A percentile compares a stretch with the other conserved stretches of the same genome.
Conservation (phyloP, 2,113 vertebrate species). For the Myrmophylax atrothorax region DNA sequence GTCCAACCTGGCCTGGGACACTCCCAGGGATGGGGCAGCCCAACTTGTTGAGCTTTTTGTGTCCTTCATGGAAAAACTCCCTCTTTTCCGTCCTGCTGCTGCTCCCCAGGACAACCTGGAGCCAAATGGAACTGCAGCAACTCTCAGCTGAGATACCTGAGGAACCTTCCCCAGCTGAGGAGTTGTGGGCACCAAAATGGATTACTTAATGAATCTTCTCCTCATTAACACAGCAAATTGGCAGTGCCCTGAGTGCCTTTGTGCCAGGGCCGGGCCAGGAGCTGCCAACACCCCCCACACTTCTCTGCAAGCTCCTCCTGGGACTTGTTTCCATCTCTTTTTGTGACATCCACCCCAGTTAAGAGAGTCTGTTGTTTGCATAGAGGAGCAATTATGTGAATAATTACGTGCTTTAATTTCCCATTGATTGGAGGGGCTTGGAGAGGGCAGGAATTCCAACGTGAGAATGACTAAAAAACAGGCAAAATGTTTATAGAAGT, state of each 20-base stretch:
- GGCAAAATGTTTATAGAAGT: constrained; percentile 3
- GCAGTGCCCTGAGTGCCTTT: background rate
- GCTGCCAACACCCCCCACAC: background rate
- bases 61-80: background rate
- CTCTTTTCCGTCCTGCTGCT: background rate
- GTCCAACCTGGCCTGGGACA: background rate
- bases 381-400: background rate
- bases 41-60: background rate
- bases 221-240: background rate
- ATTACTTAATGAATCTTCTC: background rate
- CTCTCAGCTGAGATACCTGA: background rate
- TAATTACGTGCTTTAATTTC: background rate
- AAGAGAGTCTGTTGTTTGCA: background rate
- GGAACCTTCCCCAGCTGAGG: background rate
- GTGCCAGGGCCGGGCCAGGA: background rate
- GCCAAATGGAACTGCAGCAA: background rate
- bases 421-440: constrained; percentile 1
- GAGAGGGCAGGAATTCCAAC: background rate
- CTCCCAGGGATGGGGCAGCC: background rate
- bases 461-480: background rate
- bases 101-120: background rate
- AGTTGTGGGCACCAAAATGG: background rate
- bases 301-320: background rate
- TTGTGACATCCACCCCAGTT: background rate
- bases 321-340: background rate